phyloP scores from a whole-genome alignment of 2,888 invertebrate genomes.

The Argyresthia goedartella region DNA sequence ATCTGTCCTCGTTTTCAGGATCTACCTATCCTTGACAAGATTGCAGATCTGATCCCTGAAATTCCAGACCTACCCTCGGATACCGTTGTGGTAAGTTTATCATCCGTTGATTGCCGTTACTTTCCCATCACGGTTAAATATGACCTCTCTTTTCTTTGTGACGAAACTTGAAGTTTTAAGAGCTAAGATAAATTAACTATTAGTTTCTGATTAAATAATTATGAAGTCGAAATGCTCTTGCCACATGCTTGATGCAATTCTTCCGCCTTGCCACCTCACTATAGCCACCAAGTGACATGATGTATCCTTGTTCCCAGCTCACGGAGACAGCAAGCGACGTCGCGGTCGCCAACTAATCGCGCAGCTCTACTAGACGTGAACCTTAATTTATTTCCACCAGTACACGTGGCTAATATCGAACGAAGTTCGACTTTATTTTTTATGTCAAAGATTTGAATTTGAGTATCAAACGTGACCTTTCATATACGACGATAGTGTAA shows the following conservation, averaged over 20 bases:
- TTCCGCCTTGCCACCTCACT: background rate
- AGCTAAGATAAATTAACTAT: background rate
- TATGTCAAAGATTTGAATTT: constrained; percentile 48
- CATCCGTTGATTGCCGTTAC: background rate
- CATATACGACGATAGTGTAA: constrained; percentile 63
- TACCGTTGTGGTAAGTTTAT: background rate
- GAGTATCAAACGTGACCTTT: constrained; percentile 52
- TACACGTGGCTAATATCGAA: constrained; percentile 52
- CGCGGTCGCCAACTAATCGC: constrained; percentile 40
- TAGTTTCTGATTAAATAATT: background rate
- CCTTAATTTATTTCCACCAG: constrained; percentile 62
- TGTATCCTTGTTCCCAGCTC: constrained; percentile 15
- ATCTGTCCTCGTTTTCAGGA: constrained; percentile 35
- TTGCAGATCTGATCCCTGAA: constrained; percentile 56
- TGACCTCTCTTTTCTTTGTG: too few relatives aligned
- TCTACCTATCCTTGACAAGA: constrained; percentile 43
- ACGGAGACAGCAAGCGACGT: constrained; percentile 46
- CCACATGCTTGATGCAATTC: background rate
- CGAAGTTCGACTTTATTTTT: constrained; percentile 52
- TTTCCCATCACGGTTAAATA: too few relatives aligned
- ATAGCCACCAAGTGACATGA: too few relatives aligned
- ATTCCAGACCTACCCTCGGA: constrained; percentile 41
- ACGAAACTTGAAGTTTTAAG: too few relatives aligned
- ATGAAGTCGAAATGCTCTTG: background rate
- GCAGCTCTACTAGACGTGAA: constrained; percentile 22